Conservation (phyloP, 2,113 vertebrate genomes). For the Neopipo cinnamomea region DNA sequence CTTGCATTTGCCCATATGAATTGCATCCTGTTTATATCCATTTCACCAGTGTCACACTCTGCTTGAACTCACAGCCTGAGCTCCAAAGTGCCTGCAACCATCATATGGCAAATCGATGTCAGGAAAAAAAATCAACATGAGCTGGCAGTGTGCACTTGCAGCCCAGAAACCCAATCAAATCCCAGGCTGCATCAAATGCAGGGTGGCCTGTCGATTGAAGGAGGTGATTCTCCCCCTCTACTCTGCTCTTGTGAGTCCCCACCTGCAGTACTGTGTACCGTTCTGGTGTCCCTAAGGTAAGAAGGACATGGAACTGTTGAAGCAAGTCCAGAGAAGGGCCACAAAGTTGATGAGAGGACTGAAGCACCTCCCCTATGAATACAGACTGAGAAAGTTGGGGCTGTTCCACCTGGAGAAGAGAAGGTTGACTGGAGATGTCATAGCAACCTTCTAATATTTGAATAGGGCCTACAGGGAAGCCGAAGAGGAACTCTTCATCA, state of each 20-base stretch:
- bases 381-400: not conserved
- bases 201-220: not conserved
- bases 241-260: not conserved
- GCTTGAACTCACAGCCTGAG: not conserved
- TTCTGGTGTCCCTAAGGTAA: not conserved
- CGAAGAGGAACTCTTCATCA: not conserved
- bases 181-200: not conserved
- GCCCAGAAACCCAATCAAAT: not conserved
- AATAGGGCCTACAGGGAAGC: not conserved
- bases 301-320: not conserved
- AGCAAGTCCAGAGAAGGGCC: rapidly evolving
- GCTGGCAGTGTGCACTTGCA: not conserved
- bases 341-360: not conserved
- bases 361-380: not conserved
- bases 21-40: constrained; percentile 7
- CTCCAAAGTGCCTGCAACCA: not conserved
- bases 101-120: rapidly evolving
- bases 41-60: not conserved
- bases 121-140: not conserved
- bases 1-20: not conserved
- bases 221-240: not conserved
- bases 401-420: not conserved
- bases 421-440: not conserved
- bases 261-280: not conserved
- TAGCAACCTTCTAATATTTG: not conserved